Evolutionary conservation across 1,140 invertebrate species (phyloP).

Genomic region (Drosophila rhopaloa): DNA sequence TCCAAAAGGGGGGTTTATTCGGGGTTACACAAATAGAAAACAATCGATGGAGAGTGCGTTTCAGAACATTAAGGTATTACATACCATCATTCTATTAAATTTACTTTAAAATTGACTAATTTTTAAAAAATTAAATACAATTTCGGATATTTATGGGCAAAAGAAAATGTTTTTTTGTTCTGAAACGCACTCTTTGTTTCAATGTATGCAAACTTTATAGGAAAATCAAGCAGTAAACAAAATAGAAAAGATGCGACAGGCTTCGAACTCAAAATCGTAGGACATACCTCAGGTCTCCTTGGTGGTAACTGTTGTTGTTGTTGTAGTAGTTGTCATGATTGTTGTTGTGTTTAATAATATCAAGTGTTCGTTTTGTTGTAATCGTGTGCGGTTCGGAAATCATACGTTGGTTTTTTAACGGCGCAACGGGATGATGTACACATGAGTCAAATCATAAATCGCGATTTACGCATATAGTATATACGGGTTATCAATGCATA

Average conservation of each 20-base stretch:
- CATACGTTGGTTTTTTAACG: slow-evolving; percentile 62
- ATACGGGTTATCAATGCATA: slow-evolving; percentile 41
- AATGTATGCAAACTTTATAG: slow-evolving; percentile 38
- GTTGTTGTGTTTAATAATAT: slow-evolving; percentile 45
- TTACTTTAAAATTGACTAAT: no score
- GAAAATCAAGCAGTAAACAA: slow-evolving; percentile 37
- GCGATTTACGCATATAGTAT: slow-evolving; percentile 29
- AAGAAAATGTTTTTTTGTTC: background rate
- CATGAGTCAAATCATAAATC: slow-evolving; percentile 78
- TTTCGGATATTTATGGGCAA: background rate
- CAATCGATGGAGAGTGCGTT: slow-evolving; percentile 20
- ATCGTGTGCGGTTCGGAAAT: slow-evolving; percentile 51
- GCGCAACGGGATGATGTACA: slow-evolving; percentile 63
- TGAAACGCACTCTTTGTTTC: background rate
- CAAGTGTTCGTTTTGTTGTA: slow-evolving; percentile 16
- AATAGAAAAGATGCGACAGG: slow-evolving; percentile 44
- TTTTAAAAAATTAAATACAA: no score
- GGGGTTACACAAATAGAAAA: slow-evolving; percentile 35
- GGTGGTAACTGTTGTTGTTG: slow-evolving; percentile 88
- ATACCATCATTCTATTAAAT: no score
- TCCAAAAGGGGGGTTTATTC: slow-evolving; percentile 9
- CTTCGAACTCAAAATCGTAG: slow-evolving; percentile 54
- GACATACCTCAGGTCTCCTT: slow-evolving; percentile 93
- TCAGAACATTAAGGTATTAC: background rate
- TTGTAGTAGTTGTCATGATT: slow-evolving; percentile 39